Evolutionary conservation across 2,113 vertebrate species (phyloP).

Genomic region (Etheostoma cragini): DNA sequence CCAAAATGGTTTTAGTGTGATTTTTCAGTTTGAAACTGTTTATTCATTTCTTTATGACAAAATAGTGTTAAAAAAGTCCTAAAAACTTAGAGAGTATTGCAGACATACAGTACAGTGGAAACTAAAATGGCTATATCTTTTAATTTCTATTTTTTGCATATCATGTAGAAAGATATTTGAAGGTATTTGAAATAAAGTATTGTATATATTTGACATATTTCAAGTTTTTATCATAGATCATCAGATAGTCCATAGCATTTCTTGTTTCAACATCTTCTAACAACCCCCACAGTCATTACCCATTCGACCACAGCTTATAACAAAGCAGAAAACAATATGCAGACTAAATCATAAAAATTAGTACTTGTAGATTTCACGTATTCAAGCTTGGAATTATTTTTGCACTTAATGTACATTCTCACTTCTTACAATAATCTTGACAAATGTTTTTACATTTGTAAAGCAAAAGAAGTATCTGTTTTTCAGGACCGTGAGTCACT

Average conservation of each 20-base stretch:
- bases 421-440: background rate
- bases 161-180: background rate
- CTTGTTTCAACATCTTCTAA: background rate
- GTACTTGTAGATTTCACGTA: background rate
- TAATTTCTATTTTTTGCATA: background rate
- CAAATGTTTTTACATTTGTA: background rate
- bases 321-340: background rate
- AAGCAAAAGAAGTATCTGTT: background rate
- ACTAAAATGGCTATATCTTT: background rate
- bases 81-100: background rate
- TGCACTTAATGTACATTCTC: background rate
- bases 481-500: conserved; percentile 29
- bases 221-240: background rate
- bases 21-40: conserved; percentile 25
- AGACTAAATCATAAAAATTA: background rate
- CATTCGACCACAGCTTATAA: background rate
- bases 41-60: background rate
- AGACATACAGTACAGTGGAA: background rate
- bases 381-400: background rate
- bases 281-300: background rate
- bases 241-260: background rate
- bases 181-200: background rate
- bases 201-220: background rate
- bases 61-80: background rate
- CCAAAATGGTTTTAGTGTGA: conserved; percentile 19